A percentile compares a stretch with the other conserved stretches of the same genome.
These are phyloP conservation scores for Microcebus ravelobensis DNA, from an alignment of 2,113 vertebrate species.

Conservation along the genomic window DNA sequence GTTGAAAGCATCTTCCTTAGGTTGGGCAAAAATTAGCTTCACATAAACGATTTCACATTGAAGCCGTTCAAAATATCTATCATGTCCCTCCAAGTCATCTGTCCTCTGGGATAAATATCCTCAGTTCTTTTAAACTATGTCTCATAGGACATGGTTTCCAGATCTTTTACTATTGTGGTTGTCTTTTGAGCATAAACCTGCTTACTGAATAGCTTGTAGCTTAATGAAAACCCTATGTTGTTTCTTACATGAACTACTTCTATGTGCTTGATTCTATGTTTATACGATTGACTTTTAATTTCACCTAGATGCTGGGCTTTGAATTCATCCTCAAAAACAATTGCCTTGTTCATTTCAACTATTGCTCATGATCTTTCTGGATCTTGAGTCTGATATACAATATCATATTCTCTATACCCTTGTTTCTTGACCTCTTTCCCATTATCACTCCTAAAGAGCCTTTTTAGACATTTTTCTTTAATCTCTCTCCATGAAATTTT, in stretches of 20 bases:
- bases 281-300: conserved; percentile 39
- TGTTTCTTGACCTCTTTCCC: neutral
- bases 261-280: conserved; percentile 34
- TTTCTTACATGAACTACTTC: conserved; percentile 22
- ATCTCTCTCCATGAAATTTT: neutral
- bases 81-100: neutral
- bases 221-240: conserved; percentile 38
- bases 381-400: neutral
- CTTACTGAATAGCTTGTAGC: neutral
- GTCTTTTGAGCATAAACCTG: conserved; percentile 3
- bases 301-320: neutral
- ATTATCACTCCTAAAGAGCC: neutral
- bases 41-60: neutral
- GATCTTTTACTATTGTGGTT: neutral
- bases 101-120: conserved; percentile 8
- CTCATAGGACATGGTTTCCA: conserved; percentile 14
- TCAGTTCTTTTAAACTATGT: neutral
- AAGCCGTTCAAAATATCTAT: neutral
- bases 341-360: neutral
- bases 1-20: neutral
- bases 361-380: neutral
- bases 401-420: neutral
- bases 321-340: neutral
- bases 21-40: conserved; percentile 19
- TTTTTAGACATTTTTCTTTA: neutral